Evolutionary conservation across 2,797 vertebrate species (phyloP).

Genomic region (Discoglossus pictus): DNA sequence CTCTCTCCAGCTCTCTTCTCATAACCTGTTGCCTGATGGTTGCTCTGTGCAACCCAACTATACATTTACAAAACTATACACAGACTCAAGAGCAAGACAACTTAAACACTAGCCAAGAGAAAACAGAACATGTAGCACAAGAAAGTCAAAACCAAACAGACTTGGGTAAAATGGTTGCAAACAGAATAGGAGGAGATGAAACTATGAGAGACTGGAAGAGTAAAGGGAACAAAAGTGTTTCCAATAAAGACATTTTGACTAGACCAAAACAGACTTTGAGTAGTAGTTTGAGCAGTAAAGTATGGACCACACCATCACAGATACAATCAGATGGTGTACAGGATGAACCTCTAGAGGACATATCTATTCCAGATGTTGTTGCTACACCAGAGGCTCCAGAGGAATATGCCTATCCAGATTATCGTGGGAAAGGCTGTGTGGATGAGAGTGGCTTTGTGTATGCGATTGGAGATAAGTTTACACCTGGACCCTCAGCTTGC

Average conservation of each 20-base stretch:
- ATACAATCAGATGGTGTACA: conserved; percentile 72
- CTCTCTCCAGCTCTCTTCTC: conserved; percentile 81
- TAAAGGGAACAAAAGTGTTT: conserved; percentile 74
- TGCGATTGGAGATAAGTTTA: conserved; percentile 93
- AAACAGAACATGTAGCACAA: conserved; percentile 68
- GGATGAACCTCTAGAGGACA: conserved; percentile 73
- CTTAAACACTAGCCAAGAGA: conserved; percentile 72
- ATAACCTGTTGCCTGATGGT: conserved; percentile 88
- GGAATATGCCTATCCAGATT: conserved; percentile 95
- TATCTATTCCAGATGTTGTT: conserved; percentile 74
- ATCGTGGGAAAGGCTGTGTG: conserved; percentile 96
- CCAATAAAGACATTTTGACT: conserved; percentile 68
- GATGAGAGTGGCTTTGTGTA: conserved; percentile 97
- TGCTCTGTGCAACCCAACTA: conserved; percentile 82
- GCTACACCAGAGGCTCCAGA: conserved; percentile 83
- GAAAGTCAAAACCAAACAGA: conserved; percentile 65
- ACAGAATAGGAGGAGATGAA: conserved; percentile 77
- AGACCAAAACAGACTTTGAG: conserved; percentile 72
- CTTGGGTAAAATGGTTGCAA: conserved; percentile 68
- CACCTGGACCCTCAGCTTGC: conserved; percentile 92
- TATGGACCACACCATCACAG: conserved; percentile 66
- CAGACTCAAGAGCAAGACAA: conserved; percentile 70
- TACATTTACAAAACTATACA: conserved; percentile 76
- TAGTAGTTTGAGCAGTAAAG: conserved; percentile 66
- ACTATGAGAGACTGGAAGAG: conserved; percentile 68